A percentile compares a stretch with the other conserved stretches of the same genome.
These are phyloP conservation scores for Drosophila phalerata DNA, from an alignment of 2,888 invertebrate genomes.

Conservation along the genomic window DNA sequence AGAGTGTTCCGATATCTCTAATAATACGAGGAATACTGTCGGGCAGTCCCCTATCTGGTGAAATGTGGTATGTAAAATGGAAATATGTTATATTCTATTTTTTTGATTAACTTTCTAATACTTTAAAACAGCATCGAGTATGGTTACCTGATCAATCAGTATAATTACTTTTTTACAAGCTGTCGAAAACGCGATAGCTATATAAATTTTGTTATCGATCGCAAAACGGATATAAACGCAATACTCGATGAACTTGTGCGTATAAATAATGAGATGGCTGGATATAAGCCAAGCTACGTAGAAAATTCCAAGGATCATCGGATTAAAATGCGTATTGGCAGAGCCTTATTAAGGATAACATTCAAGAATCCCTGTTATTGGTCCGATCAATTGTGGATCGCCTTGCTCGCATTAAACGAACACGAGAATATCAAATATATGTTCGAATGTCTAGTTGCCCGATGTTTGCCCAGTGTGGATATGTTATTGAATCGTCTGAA, in stretches of 20 bases:
- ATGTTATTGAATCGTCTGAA: constrained; percentile 57
- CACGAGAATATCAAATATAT: constrained; percentile 79
- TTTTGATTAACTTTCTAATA: background rate
- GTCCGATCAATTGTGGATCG: constrained; percentile 66
- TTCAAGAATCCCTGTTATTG: constrained; percentile 34
- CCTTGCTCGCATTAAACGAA: constrained; percentile 76
- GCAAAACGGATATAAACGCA: constrained; percentile 14
- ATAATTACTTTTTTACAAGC: constrained; percentile 47
- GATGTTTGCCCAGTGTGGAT: constrained; percentile 41
- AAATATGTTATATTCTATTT: background rate
- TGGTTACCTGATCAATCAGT: constrained; percentile 48
- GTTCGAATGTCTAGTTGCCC: constrained; percentile 73
- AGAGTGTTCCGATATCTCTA: constrained; percentile 33
- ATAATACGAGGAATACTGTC: constrained; percentile 40
- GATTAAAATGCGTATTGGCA: constrained; percentile 75
- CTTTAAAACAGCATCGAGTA: constrained; percentile 41
- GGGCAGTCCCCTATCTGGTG: constrained; percentile 32
- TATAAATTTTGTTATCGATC: constrained; percentile 37
- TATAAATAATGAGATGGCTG: constrained; percentile 49
- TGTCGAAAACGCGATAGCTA: constrained; percentile 40
- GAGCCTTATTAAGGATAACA: constrained; percentile 36
- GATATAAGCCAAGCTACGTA: constrained; percentile 69
- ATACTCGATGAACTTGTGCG: constrained; percentile 52
- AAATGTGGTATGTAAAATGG: constrained; percentile 30
- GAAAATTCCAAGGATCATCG: constrained; percentile 82